Percentiles rank a stretch among this genome's conserved stretches.
These are phyloP conservation scores for Nesidiocoris tenuis DNA, from an alignment of 2,888 invertebrate genomes.

Conservation along the genomic window DNA sequence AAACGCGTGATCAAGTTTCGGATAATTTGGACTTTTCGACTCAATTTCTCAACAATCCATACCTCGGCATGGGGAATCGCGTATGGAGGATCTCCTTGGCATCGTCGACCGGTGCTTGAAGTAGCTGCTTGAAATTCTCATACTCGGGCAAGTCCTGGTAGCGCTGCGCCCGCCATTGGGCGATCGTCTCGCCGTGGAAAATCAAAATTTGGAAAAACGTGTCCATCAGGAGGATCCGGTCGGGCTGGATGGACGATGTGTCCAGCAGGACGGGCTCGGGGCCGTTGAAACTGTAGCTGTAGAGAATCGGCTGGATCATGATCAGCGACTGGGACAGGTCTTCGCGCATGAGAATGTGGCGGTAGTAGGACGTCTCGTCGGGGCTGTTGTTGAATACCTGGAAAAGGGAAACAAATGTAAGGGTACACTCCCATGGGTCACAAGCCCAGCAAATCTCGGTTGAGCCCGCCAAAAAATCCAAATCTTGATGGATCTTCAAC, in stretches of 20 bases:
- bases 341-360: constrained; percentile 96
- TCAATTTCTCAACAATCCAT: no score
- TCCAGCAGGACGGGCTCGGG: constrained; percentile 96
- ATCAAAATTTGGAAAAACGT: constrained; percentile 99
- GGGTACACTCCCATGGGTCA: no score
- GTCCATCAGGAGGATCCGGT: constrained; percentile 97
- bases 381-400: constrained; percentile 97
- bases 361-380: constrained; percentile 98
- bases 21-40: no score
- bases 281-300: constrained; percentile 97
- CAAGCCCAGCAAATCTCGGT: no score
- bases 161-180: constrained; percentile 91
- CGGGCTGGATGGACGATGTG: constrained; percentile 95
- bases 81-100: constrained; percentile 94
- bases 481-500: no score
- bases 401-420: no score
- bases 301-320: constrained; percentile 99
- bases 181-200: constrained; percentile 99
- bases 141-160: constrained; percentile 98
- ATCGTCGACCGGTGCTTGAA: constrained; percentile 95
- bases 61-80: constrained; percentile 94
- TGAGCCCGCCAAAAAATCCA: no score
- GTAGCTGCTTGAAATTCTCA: constrained; percentile 92
- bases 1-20: no score
- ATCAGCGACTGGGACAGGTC: constrained; percentile 95